Evolutionary conservation across 1,140 invertebrate species (phyloP).

Genomic region (Bombus impatiens): DNA sequence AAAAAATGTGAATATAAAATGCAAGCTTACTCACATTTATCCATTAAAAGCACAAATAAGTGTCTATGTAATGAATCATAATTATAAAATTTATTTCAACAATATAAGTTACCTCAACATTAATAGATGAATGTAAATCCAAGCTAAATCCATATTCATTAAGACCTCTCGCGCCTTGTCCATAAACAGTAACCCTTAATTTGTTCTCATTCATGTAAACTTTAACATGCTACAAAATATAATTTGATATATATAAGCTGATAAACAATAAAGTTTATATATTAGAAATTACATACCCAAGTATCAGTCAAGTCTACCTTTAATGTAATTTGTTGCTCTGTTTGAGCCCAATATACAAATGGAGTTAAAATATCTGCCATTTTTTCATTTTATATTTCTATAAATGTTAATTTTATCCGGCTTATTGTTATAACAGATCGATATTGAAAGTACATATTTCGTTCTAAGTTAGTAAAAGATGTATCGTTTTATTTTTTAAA

Average conservation of each 20-base stretch:
- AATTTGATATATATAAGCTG: not conserved
- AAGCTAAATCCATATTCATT: slow-evolving; percentile 89
- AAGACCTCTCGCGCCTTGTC: slow-evolving; percentile 87
- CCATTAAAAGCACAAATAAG: not conserved
- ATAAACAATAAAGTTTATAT: not conserved
- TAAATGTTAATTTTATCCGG: not conserved
- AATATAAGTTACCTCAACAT: slow-evolving; percentile 84
- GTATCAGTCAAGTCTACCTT: slow-evolving; percentile 94
- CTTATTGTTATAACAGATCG: not conserved
- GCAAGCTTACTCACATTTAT: not conserved
- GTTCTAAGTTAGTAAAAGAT: not conserved
- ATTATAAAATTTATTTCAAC: not conserved
- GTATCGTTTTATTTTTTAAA: not conserved
- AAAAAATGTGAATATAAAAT: not conserved
- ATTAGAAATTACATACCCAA: slow-evolving; percentile 81
- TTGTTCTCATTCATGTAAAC: slow-evolving; percentile 84
- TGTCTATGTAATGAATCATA: not conserved
- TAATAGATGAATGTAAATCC: slow-evolving; percentile 87
- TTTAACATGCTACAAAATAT: slow-evolving; percentile 81
- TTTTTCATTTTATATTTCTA: slow-evolving; percentile 45
- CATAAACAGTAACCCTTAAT: slow-evolving; percentile 85
- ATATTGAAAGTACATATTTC: not conserved
- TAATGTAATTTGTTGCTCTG: slow-evolving; percentile 87
- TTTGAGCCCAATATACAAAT: slow-evolving; percentile 97
- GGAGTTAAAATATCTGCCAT: slow-evolving; percentile 85